Conservation (phyloP, 2,888 invertebrate species). For the Marronus borbonicus region DNA sequence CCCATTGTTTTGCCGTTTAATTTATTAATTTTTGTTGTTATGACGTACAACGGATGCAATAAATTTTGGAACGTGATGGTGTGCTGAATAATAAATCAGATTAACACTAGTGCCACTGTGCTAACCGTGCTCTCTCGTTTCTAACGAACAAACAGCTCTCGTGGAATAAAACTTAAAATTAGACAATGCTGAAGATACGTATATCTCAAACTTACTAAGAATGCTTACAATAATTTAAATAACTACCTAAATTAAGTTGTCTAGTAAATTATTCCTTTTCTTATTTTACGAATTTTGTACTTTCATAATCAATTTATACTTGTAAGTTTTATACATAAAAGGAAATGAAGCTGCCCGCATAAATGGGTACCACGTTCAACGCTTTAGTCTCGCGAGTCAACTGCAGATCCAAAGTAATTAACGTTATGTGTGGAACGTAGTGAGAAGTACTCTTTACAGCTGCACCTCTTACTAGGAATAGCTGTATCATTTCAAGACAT, state of each 20-base stretch:
- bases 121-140: not conserved
- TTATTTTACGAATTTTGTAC: not conserved
- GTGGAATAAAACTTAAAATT: slow-evolving; percentile 1
- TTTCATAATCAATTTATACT: slow-evolving; percentile 26
- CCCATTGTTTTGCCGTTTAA: slow-evolving; percentile 34
- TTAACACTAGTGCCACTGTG: slow-evolving; percentile 10
- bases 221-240: not conserved
- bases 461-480: too few relatives aligned
- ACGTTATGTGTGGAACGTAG: not conserved
- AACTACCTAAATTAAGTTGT: not conserved
- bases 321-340: not conserved
- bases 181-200: not conserved
- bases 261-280: not conserved
- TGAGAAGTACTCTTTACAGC: too few relatives aligned
- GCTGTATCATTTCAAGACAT: too few relatives aligned
- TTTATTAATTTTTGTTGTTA: slow-evolving; percentile 40
- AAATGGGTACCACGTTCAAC: slow-evolving; percentile 18
- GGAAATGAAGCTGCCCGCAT: not conserved
- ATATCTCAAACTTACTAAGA: not conserved
- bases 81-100: slow-evolving; percentile 40
- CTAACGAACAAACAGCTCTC: slow-evolving; percentile 14
- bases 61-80: slow-evolving; percentile 35
- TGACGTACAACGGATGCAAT: slow-evolving; percentile 33
- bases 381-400: slow-evolving; percentile 27
- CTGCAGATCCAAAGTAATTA: slow-evolving; percentile 28